Base-by-base conservation (phyloP, 2,797 vertebrate genomes). In the Rhyacichthys aspro region DNA sequence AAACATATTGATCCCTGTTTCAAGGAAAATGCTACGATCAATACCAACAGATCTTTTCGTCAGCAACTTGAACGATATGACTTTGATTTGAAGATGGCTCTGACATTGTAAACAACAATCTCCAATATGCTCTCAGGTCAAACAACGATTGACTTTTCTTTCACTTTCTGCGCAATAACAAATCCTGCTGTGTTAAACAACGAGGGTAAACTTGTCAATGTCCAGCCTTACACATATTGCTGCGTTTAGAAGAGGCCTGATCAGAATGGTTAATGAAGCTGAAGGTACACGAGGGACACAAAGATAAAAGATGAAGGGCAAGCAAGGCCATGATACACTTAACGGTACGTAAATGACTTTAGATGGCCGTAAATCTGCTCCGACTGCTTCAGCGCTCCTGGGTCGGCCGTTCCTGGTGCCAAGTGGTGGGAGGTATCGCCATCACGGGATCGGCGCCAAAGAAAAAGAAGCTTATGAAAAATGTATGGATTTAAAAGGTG, bases 341-440 rank as follows among this genome's bases (percentile, higher is more conserved):
- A 75, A 62, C 60, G 55, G 75, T 63, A 43, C 32, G 38, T 75
- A 56, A 63, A 39, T 72, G 72, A 65, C 77, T 80, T 70, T 68
- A 54, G 74, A 57, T 70, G 42, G 69, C 34, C 63, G 67, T 82
- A 77, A 84, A 81, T 83, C 67, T 70, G 73, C 78, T 63, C 63
- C 80, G 82, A 85, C 79, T 82, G 71, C 72, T 68, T 52, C 67
- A 74, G 69, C 63, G 70, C 65, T 65, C 32, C 45, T 73, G 75
- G 73, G 67, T 74, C 66, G 69, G 49, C 67, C 47, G 58, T 74
- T 71, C 59, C 59, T 44, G 43, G 55, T 80, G 66, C 56, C 67
- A 70, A 55, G 63, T 44, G 62, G 64, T 64, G 50, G 54, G 59
- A 63, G 54, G 62, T 48, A 48, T 48, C 54, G 43, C 50, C 23